Base-by-base conservation (phyloP, 2,888 invertebrate genomes). In the Erebia epiphron region DNA sequence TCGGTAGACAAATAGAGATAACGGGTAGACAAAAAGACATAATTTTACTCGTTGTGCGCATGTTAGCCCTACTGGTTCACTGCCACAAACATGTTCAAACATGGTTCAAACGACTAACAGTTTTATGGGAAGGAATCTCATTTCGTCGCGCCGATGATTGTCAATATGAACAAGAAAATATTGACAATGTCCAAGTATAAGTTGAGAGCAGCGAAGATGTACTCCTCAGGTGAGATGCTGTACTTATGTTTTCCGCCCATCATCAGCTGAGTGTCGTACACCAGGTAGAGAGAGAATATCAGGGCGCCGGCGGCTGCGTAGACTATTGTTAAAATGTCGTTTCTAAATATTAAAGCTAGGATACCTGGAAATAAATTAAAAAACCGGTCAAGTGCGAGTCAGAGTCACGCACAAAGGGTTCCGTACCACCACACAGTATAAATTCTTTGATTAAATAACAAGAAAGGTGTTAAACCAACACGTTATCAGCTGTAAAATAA, bases 261-360 rank as follows among this genome's bases (percentile, higher is more conserved):
- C 97, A 98, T 98, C 76, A 96, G 84, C 89, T 98, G 98, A 0
- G 98, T 98, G 90, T 98, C 98, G 84, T 97, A 98, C 13, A 98
- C 95, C 67, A 98, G 93, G 88, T 98, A 99, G 68, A 98, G 84
- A 0, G 97, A 97, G 91, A 99, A 99, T 1, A 99, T 87, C 10
- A 99, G 89, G 0, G 98, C 98, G 8, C 98, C 99, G 11, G 97
- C 80, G 0, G 96, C 96, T 0, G 98, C 96, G 86, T 98, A 98
- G 1, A 98, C 94, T 13, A 97, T 83, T 0, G 94, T 94, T 72
- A 97, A 90, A 49, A 95, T 94, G 78, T 94, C 94, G 75, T 86
- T 88, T 49, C 89, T 82, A 8, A 92, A 87, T 70, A 98, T 91
- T 61, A 98, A 94, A 8, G 97, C 97, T 82, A 98, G 96, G 66